A percentile compares a stretch with the other conserved stretches of the same genome.
Conservation (phyloP, 2,113 vertebrate genomes). For the Psammodynastes pulverulentus region DNA sequence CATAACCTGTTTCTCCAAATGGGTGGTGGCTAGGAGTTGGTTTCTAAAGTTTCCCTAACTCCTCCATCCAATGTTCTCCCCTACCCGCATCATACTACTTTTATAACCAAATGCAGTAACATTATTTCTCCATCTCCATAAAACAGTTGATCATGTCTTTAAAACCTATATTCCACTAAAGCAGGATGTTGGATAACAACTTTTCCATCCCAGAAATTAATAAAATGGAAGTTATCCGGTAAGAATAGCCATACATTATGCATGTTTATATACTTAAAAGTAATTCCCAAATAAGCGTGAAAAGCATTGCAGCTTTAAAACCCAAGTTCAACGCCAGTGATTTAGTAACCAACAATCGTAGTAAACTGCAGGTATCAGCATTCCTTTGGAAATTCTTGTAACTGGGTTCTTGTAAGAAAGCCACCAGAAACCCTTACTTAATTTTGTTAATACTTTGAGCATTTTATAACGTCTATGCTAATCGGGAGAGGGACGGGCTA, state of each 20-base stretch:
- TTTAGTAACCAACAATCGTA: accelerated
- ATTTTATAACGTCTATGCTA: background rate
- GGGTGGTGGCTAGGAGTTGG: background rate
- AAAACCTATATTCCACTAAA: background rate
- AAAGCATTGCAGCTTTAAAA: background rate
- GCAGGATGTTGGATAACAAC: background rate
- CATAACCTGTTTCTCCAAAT: background rate
- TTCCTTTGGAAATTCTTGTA: background rate
- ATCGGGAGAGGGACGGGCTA: background rate
- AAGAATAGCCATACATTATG: background rate
- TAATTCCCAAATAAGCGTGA: background rate
- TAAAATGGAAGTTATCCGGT: background rate
- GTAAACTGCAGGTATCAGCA: accelerated
- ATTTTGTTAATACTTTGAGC: background rate
- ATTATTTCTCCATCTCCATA: background rate
- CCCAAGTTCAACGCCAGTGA: background rate
- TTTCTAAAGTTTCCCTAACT: accelerated
- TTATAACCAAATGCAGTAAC: background rate
- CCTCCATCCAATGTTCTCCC: background rate
- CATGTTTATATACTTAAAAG: background rate
- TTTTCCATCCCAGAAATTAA: background rate
- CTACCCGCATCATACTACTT: background rate
- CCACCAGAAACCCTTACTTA: background rate
- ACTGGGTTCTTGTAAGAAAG: background rate
- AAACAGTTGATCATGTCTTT: background rate